Percentiles rank a stretch among this genome's conserved stretches.
Evolutionary conservation across 2,113 vertebrate species (phyloP).

Genomic region (Corythoichthys haematopterus): DNA sequence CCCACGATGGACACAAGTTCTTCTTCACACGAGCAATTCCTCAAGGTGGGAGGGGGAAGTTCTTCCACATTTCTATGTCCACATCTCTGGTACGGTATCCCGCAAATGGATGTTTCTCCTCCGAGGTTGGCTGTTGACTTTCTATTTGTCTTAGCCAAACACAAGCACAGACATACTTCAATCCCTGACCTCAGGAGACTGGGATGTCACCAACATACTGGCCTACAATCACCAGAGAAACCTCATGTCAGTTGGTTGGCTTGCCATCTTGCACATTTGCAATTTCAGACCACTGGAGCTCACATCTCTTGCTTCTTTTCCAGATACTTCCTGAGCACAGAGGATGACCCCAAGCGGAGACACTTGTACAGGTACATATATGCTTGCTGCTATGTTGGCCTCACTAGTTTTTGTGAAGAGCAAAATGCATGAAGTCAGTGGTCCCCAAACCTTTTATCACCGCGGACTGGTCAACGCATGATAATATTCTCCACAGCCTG

Average conservation of each 20-base stretch:
- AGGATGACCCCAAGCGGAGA: conserved; percentile 83
- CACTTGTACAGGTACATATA: conserved; percentile 86
- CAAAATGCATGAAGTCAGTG: too few species aligned
- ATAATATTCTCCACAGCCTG: too few species aligned
- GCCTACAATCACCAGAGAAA: conserved; percentile 83
- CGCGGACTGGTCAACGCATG: too few species aligned
- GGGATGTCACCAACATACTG: conserved; percentile 92
- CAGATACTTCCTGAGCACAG: conserved; percentile 96
- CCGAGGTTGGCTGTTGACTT: not conserved
- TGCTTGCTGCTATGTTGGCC: too few species aligned
- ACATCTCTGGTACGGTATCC: conserved; percentile 77
- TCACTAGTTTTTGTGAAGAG: too few species aligned
- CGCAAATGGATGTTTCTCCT: not conserved
- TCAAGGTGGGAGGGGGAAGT: conserved; percentile 90
- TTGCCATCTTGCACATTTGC: not conserved
- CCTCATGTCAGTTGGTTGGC: conserved; percentile 79
- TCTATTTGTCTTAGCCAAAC: conserved; percentile 77
- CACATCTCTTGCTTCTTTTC: conserved; percentile 3
- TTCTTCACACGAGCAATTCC: conserved; percentile 92
- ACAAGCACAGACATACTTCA: conserved; percentile 86
- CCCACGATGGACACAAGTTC: conserved; percentile 84
- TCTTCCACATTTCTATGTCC: conserved; percentile 91
- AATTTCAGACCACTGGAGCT: not conserved
- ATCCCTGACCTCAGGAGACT: conserved; percentile 90
- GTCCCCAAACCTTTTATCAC: too few species aligned